Base-by-base conservation (phyloP, 2,888 invertebrate genomes). In the Galeopsomyia nigrocyanea region DNA sequence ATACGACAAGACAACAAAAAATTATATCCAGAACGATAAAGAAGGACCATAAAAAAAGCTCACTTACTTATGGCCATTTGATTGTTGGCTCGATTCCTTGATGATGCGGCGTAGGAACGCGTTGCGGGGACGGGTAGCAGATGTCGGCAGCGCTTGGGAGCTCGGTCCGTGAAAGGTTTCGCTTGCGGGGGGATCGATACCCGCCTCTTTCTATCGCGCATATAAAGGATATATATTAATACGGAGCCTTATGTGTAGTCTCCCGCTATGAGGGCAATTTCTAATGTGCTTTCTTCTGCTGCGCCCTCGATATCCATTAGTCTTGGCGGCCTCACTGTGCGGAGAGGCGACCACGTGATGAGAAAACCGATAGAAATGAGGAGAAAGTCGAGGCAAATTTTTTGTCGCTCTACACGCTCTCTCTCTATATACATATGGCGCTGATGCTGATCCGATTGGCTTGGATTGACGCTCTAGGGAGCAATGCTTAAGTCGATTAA, bases 211-310 rank as follows among this genome's bases (percentile, higher is more conserved):
- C 39, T 51, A 62, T 66, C 62, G 47, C 65, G 67, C 57, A 53
- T 67, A 67, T n/a, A 74, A 61, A 61, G 17, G 26, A 66, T 65
- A 66, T 61, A 67, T 74, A 74, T 70, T 70, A 67, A 67, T 71
- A 63, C 57, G 31, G 10, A 22, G 46, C 64, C 63, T 39, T 39
- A 10, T 39, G 39, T 63, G 56, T n/a, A n/a, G n/a, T 67, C 70
- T 69, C 64, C 63, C 26, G 63, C 63, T 50, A 22, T 3, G 49
- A 61, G 22, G 66, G 63, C 53, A 55, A 58, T 68, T 74, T 68
- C 74, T 71, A 74, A 68, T 74, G 70, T 63, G 64, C 56, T 62
- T 58, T 56, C 68, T 22, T 49, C n/a, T 68, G 22, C 22, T 55
- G 21, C 5, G 26, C 26, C 26, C 0, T 6, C 31, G n/a, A 58